A percentile compares a stretch with the other conserved stretches of the same genome.
phyloP scores from a whole-genome alignment of 2,113 vertebrate species.

The Acrocephalus kingi region DNA sequence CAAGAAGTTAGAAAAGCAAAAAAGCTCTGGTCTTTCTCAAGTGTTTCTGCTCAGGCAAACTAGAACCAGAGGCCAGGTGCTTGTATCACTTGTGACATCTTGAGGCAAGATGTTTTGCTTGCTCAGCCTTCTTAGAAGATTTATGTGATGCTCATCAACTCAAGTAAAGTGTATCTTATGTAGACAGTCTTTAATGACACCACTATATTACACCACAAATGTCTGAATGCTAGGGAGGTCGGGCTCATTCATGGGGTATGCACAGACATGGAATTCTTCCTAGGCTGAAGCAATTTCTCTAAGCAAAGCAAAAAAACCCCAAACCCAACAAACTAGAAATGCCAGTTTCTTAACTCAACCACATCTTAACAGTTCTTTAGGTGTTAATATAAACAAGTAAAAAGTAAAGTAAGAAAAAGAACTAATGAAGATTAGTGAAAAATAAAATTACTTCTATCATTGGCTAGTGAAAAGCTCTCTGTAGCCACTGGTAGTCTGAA shows the following conservation, averaged over 20 bases:
- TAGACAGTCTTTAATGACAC: neutral
- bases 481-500: neutral
- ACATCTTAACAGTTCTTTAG: neutral
- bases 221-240: neutral
- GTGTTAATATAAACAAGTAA: neutral
- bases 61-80: neutral
- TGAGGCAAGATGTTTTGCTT: slow-evolving; percentile 21
- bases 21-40: slow-evolving; percentile 21
- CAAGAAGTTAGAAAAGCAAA: neutral
- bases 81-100: neutral
- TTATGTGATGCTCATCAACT: neutral
- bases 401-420: neutral
- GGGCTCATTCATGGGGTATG: neutral
- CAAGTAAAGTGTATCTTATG: neutral
- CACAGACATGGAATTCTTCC: neutral
- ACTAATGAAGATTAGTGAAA: neutral
- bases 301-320: neutral
- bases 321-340: neutral
- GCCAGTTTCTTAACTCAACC: neutral
- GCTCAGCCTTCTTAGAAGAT: neutral
- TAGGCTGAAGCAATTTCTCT: neutral
- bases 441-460: neutral
- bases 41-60: neutral
- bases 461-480: neutral
- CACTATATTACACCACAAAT: neutral